phyloP scores from a whole-genome alignment of 2,797 vertebrate genomes.

The Paratrypauchen microcephalus region DNA sequence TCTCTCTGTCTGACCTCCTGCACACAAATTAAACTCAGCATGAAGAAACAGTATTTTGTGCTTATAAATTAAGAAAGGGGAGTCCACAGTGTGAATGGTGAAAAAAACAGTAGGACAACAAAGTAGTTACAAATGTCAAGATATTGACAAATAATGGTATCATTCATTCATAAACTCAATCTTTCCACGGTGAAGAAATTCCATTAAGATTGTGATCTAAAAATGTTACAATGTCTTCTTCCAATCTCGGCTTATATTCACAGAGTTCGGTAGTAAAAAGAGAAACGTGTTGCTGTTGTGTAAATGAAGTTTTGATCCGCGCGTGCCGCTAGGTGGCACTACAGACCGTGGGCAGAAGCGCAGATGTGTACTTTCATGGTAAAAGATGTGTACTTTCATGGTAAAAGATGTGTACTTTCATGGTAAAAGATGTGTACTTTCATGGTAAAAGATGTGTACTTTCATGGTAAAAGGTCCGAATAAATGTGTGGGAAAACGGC shows the following conservation, averaged over 20 bases:
- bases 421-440: background rate
- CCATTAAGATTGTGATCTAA: too few relatives aligned
- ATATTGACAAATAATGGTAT: background rate
- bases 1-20: slow-evolving; percentile 38
- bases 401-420: background rate
- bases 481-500: background rate
- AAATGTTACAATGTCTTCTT: too few relatives aligned
- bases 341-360: background rate
- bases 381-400: background rate
- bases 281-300: too few relatives aligned
- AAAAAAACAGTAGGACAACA: background rate
- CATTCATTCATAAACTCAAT: too few relatives aligned
- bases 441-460: background rate
- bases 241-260: too few relatives aligned
- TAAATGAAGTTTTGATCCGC: background rate
- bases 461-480: background rate
- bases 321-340: background rate
- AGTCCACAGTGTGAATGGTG: too few relatives aligned
- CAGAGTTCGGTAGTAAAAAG: too few relatives aligned
- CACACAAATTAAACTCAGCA: background rate
- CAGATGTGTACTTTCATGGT: too few relatives aligned
- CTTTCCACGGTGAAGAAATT: too few relatives aligned
- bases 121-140: background rate
- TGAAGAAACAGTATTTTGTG: background rate
- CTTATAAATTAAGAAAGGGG: background rate